Base-by-base conservation (phyloP, 2,797 vertebrate species). In the Sebastes oblongus region DNA sequence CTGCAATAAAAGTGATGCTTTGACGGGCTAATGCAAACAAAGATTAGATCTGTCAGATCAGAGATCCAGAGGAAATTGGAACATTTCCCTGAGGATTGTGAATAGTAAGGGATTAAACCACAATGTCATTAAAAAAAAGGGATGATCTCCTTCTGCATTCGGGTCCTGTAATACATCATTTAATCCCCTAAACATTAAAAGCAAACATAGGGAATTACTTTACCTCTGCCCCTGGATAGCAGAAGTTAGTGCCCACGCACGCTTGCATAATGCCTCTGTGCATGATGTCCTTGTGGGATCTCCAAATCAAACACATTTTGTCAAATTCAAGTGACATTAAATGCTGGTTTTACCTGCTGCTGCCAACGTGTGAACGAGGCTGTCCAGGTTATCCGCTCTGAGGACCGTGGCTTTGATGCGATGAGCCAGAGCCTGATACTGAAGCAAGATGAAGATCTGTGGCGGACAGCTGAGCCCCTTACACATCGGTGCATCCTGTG, bases 141-240 rank as follows among this genome's bases (percentile, higher is more conserved):
- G 91, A 93, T 94, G 91, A 95, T 94, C 92, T 91, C 87, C 83
- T 70, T 62, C 83, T 85, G 82, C 86, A 86, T 80, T 92, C 66
- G 8, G 54, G 42, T 85, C 91, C 90, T 89, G 91, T 89, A 93
- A 93, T 81, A 96, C 94, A 89, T 91, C 65, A 66, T 77, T 77
- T 95, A 95, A 96, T 95, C 95, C 90, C 75, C 70, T 74, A 79
- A 92, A 93, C 91, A 95, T 94, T 93, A 94, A 94, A 94, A 93
- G 93, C 92, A 92, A 94, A 95, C 90, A 94, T 89, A 87, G 92
- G 87, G 88, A 91, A 91, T 95, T 91, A 93, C 71, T 92, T 88
- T 89, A 91, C 77, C 90, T 75, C 75, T 76, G 66, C 67, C 65
- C 72, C 86, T 72, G 67, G 83, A 75, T 90, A 62, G 66, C 70